These are phyloP conservation scores for Poecilia wingei DNA, from an alignment of 2,797 vertebrate species.

Conservation along the genomic window DNA sequence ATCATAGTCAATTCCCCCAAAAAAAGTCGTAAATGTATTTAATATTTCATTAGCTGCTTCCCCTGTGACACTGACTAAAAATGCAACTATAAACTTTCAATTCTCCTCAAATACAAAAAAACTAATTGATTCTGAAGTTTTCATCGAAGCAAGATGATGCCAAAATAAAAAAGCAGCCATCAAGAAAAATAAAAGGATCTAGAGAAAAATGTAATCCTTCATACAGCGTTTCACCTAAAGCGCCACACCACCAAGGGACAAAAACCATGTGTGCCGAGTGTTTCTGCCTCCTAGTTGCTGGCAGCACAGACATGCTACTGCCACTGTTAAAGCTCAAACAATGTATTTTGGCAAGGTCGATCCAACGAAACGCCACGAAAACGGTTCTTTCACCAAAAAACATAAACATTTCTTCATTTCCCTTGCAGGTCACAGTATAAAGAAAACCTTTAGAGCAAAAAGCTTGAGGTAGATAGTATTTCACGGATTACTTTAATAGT, in stretches of 20 bases:
- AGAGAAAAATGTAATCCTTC: background rate
- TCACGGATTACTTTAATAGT: background rate
- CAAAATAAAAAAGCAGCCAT: background rate
- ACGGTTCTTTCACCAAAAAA: too few relatives aligned
- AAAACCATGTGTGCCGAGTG: background rate
- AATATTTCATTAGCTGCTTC: background rate
- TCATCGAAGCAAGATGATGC: background rate
- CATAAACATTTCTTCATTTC: too few relatives aligned
- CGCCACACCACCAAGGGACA: too few relatives aligned
- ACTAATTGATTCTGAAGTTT: background rate
- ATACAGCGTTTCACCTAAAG: background rate
- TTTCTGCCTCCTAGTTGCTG: background rate
- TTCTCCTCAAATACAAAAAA: background rate
- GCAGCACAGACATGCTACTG: too few relatives aligned
- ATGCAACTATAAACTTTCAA: background rate
- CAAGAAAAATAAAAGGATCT: too few relatives aligned
- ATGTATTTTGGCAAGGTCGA: too few relatives aligned
- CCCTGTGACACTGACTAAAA: conserved; percentile 14
- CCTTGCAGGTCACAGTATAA: too few relatives aligned
- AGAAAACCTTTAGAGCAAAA: background rate
- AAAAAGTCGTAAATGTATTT: background rate
- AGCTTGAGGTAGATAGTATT: background rate
- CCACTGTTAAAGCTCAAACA: too few relatives aligned
- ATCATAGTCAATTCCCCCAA: conserved; percentile 5
- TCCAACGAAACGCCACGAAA: too few relatives aligned